Evolutionary conservation across 2,888 invertebrate species (phyloP).

Genomic region (Apodemia mormo): DNA sequence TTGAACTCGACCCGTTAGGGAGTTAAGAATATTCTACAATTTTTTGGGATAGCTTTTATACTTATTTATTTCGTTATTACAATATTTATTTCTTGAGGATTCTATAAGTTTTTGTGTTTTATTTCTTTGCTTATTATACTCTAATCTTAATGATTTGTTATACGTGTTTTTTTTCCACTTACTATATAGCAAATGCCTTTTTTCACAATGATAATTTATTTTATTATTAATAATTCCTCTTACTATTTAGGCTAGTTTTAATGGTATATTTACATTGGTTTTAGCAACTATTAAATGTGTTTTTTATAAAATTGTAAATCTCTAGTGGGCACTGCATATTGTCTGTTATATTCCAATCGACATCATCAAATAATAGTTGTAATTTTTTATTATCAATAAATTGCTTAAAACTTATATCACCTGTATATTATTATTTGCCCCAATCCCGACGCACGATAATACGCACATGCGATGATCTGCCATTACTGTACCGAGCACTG

Average conservation of each 20-base stretch:
- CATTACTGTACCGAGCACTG: slow-evolving; percentile 28
- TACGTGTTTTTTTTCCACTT: slow-evolving; percentile 23
- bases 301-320: slow-evolving; percentile 16
- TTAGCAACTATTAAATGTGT: not conserved
- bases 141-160: slow-evolving; percentile 15
- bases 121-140: slow-evolving; percentile 23
- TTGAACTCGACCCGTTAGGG: too few relatives aligned
- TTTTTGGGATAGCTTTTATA: slow-evolving; percentile 22
- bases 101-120: slow-evolving; percentile 7
- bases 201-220: slow-evolving; percentile 20
- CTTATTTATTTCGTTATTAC: too few relatives aligned
- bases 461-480: slow-evolving; percentile 24
- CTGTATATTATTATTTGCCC: slow-evolving; percentile 10
- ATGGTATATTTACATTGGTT: not conserved
- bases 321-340: not conserved
- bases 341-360: slow-evolving; percentile 3
- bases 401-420: not conserved
- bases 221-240: slow-evolving; percentile 4
- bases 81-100: not conserved
- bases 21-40: too few relatives aligned
- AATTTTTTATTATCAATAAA: too few relatives aligned
- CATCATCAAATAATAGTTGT: not conserved
- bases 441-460: slow-evolving; percentile 15
- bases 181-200: slow-evolving; percentile 20
- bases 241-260: not conserved